Evolutionary conservation across 2,797 vertebrate genomes (phyloP), one percentile per base, ranked within the genome.

Genomic region (Orientallactaga sibirica): DNA sequence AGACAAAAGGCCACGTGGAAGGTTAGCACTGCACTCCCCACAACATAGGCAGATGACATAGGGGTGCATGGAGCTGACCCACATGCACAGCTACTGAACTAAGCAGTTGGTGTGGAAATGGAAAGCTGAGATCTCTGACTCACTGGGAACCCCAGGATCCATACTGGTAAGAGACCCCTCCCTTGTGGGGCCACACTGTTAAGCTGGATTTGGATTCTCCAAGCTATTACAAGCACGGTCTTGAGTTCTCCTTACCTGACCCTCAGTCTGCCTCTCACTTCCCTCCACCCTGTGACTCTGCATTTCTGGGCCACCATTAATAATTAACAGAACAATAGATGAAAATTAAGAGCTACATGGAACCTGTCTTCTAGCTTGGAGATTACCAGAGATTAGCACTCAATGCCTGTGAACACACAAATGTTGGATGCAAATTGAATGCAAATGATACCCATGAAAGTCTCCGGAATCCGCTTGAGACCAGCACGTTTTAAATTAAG

Each of bases 1-100:
- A 94, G 58, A 58, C 22, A 95, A 96, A 93, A 85, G 86, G 0
- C 19, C 43, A 4, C 1, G 92, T 80, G 82, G 62, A 90, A 92
- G 79, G 88, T 66, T 27, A 90, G 71, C 29, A 18, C 78, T 74
- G 4, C 2, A 29, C 62, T 75, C 33, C 24, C 15, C 15, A 77
- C 2, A 10, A 11, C 18, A 22, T 3, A 25, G 25, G 43, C 74
- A 55, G 64, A 52, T 2, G 18, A 27, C 52, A 22, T 5, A 4
- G 85, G 37, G 37, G 15, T 55, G 22, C 9, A 2, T 7, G n/a
- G 76, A 27, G n/a, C 27, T 12, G 70, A 41, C 43, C 7, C 75
- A 4, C 3, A 41, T 27, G 10, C n/a, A 12, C 55, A 33, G n/a
- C 6, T n/a, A 61, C 41, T 2, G 25, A 78, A 71, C 43, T 33